Conservation (phyloP, 2,797 vertebrate species). For the Scolopax rusticola region DNA sequence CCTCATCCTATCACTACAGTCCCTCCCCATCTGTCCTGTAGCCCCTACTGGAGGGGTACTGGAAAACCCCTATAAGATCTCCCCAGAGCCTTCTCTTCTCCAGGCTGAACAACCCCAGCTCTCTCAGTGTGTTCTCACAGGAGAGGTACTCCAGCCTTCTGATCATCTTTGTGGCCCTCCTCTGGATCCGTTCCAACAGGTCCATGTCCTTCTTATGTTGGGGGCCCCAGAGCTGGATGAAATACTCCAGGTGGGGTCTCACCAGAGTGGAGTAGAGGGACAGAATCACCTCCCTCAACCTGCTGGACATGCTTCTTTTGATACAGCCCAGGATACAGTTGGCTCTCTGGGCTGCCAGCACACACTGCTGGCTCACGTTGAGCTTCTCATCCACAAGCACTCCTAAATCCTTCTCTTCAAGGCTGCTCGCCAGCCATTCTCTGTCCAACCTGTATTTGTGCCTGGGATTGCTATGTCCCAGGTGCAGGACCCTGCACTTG, state of each 20-base stretch:
- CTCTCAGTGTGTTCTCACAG: not conserved
- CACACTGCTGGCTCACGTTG: not conserved
- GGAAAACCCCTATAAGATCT: not conserved
- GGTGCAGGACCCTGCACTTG: not conserved
- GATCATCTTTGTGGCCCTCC: not conserved
- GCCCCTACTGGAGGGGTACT: not conserved
- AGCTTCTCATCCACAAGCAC: not conserved
- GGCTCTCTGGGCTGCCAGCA: not conserved
- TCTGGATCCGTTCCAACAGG: not conserved
- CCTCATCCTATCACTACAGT: no score
- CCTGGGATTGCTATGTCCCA: not conserved
- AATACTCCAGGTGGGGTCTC: not conserved
- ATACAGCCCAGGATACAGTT: not conserved
- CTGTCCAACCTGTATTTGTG: not conserved
- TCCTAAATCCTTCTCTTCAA: not conserved
- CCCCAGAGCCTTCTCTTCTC: not conserved
- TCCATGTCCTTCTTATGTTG: not conserved
- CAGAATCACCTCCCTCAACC: not conserved
- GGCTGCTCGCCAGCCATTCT: not conserved
- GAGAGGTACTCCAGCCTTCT: not conserved
- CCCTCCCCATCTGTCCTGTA: not conserved
- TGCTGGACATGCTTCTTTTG: not conserved
- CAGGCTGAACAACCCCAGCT: not conserved
- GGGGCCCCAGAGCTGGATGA: no score
- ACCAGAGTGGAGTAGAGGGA: not conserved